Evolutionary conservation across 2,113 vertebrate species (phyloP).

Genomic region (Phoxinus phoxinus): DNA sequence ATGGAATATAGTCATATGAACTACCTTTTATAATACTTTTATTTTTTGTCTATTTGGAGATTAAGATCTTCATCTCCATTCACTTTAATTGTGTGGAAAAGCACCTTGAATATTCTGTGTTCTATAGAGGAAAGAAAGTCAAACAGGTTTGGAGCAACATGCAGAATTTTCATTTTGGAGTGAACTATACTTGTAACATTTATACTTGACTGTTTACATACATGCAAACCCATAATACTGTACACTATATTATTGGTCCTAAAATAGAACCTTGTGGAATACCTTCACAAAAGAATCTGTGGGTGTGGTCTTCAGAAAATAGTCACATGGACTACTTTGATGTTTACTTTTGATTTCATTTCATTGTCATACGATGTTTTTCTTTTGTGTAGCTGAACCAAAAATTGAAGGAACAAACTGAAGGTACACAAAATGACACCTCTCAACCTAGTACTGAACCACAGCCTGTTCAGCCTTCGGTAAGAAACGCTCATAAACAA

Average conservation of each 20-base stretch:
- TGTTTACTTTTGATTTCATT: not conserved
- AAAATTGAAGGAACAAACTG: slow-evolving; percentile 77
- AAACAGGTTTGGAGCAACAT: not conserved
- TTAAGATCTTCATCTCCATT: not conserved
- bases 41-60: not conserved
- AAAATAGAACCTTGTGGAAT: not conserved
- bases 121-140: not conserved
- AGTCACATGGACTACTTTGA: not conserved
- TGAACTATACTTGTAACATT: not conserved
- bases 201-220: not conserved
- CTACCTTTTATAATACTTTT: not conserved
- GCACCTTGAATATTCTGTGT: not conserved
- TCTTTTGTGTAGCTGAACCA: slow-evolving; percentile 77
- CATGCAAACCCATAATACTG: not conserved
- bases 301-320: not conserved
- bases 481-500: slow-evolving; percentile 65
- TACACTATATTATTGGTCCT: not conserved
- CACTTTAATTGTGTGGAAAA: not conserved
- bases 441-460: slow-evolving; percentile 70
- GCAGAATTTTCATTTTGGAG: not conserved
- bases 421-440: slow-evolving; percentile 74
- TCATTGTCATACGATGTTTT: not conserved
- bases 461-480: slow-evolving; percentile 79
- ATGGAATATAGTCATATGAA: not conserved
- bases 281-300: not conserved